A percentile compares a stretch with the other conserved stretches of the same genome.
phyloP scores from a whole-genome alignment of 2,113 vertebrate species.

The Anser brachyrhynchus region DNA sequence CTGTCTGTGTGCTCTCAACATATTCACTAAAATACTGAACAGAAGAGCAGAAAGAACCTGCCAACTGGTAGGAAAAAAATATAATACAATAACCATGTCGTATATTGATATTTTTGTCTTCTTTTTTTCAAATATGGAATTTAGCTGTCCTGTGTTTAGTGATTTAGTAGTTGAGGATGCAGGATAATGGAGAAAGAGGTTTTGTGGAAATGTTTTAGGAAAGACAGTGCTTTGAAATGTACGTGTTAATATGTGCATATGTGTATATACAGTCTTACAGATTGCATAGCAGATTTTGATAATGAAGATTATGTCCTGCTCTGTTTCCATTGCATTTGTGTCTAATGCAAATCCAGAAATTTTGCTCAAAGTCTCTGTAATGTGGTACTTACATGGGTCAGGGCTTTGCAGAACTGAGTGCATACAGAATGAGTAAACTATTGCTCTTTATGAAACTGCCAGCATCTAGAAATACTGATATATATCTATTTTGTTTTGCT shows the following conservation, averaged over 20 bases:
- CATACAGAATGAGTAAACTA: neutral
- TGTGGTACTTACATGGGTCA: neutral
- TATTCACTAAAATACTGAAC: neutral
- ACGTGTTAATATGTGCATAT: neutral
- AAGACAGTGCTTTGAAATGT: neutral
- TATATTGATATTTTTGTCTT: neutral
- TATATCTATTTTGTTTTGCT: neutral
- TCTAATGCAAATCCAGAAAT: neutral
- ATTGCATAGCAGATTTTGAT: neutral
- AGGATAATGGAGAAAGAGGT: neutral
- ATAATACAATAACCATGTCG: neutral
- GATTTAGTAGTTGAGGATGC: neutral
- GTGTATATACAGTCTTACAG: neutral
- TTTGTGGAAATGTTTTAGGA: neutral
- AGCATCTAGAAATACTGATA: neutral
- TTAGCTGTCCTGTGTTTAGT: neutral
- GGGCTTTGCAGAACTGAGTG: neutral
- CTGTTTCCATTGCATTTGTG: neutral
- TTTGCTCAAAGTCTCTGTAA: neutral
- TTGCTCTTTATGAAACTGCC: neutral
- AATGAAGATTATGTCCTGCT: neutral
- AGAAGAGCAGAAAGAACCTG: neutral
- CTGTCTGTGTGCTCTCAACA: neutral
- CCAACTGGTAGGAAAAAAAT: neutral
- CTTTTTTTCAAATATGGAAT: neutral